Evolutionary conservation across 2,888 invertebrate genomes (phyloP).

Genomic region (Aleiodes leptofemur): DNA sequence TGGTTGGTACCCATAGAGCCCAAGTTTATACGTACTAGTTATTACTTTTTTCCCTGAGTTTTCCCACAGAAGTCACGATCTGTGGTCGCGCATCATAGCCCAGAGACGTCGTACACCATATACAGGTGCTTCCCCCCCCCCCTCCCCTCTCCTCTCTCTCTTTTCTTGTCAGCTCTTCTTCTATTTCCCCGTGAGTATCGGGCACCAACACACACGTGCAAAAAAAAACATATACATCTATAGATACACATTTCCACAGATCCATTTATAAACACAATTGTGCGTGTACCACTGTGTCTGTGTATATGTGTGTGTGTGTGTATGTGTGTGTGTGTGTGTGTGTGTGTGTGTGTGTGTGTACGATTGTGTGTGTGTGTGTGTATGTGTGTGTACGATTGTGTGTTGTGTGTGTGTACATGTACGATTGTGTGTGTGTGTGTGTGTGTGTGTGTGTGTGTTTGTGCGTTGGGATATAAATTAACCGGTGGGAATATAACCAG

Average conservation of each 20-base stretch:
- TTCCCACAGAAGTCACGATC: slow-evolving; percentile 75
- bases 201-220: background rate
- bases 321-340: too few species aligned
- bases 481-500: slow-evolving; percentile 68
- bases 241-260: slow-evolving; percentile 25
- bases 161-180: background rate
- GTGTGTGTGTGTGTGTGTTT: too few species aligned
- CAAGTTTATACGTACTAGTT: slow-evolving; percentile 29
- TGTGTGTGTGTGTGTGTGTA: slow-evolving; percentile 15
- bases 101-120: slow-evolving; percentile 60
- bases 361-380: too few species aligned
- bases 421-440: too few species aligned
- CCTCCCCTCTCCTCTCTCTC: background rate
- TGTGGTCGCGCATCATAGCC: slow-evolving; percentile 74
- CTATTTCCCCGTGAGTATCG: slow-evolving; percentile 9
- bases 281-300: slow-evolving; percentile 41
- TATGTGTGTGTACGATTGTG: slow-evolving; percentile 29
- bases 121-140: slow-evolving; percentile 54
- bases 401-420: too few species aligned
- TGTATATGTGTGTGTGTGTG: too few species aligned
- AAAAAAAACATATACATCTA: slow-evolving; percentile 29
- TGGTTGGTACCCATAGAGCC: slow-evolving; percentile 12
- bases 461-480: slow-evolving; percentile 64
- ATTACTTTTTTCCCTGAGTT: slow-evolving; percentile 26
- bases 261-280: slow-evolving; percentile 41